Evolutionary conservation across 2,888 invertebrate species (phyloP).

Genomic region (Chloroclystis v-ata): DNA sequence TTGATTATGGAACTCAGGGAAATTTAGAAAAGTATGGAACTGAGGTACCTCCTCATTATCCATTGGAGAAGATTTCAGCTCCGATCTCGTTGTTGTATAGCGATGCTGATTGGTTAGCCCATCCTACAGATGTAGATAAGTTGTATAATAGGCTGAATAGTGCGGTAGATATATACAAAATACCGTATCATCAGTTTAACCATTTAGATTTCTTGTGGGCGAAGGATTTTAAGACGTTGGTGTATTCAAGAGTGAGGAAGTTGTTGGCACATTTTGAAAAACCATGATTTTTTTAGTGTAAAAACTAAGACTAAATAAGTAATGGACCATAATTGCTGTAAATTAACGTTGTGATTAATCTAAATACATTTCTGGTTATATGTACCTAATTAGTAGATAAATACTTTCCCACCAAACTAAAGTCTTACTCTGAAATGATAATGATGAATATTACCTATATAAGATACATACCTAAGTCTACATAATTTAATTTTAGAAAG

Average conservation of each 20-base stretch:
- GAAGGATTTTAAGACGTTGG: conserved; percentile 49
- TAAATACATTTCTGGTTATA: too few species aligned
- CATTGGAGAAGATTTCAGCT: conserved; percentile 41
- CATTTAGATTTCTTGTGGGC: conserved; percentile 60
- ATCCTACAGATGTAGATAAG: conserved; percentile 74
- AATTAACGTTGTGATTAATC: too few species aligned
- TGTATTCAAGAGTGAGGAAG: conserved; percentile 39
- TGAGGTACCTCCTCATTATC: conserved; percentile 47
- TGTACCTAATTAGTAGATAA: too few species aligned
- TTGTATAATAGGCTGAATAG: conserved; percentile 73
- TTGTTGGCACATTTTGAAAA: conserved; percentile 13
- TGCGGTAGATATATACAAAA: conserved; percentile 72
- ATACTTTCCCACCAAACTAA: too few species aligned
- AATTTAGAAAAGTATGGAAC: conserved; percentile 49
- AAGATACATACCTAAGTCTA: too few species aligned
- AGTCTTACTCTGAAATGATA: too few species aligned
- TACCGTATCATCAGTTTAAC: conserved; percentile 69
- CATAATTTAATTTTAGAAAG: too few species aligned
- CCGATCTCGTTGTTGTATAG: conserved; percentile 60
- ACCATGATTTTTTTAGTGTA: too few species aligned
- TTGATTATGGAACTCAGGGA: conserved; percentile 47
- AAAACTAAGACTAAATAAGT: too few species aligned
- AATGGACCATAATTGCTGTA: too few species aligned
- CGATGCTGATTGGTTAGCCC: conserved; percentile 81
- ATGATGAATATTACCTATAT: too few species aligned